Conservation (phyloP, 92 coral and sea anemone species). For the Galaxea fascicularis region DNA sequence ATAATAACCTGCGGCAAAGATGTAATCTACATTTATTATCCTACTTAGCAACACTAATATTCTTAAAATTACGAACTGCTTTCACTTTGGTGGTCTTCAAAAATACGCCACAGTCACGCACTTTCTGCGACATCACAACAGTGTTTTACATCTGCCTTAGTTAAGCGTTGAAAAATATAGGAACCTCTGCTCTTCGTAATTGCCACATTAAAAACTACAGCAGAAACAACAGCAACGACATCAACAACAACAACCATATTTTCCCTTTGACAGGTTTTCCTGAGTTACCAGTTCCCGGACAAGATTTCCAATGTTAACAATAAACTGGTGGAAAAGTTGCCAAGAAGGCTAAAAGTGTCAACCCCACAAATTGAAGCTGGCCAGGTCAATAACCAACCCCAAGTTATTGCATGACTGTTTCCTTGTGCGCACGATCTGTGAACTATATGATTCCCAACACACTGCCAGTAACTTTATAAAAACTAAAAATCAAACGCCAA, state of each 20-base stretch:
- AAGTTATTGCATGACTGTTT: conserved; percentile 24
- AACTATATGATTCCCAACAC: neutral
- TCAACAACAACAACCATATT: neutral
- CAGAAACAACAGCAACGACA: no score
- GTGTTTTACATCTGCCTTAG: no score
- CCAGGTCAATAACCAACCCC: conserved; percentile 11
- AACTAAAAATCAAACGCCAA: neutral
- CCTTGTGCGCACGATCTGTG: neutral
- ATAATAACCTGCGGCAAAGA: neutral
- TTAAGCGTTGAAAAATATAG: no score
- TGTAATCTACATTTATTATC: neutral
- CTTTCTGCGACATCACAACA: neutral
- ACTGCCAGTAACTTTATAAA: no score
- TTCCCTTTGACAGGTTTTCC: neutral
- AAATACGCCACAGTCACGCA: neutral
- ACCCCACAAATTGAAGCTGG: neutral
- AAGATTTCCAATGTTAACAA: neutral
- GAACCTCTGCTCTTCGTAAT: no score
- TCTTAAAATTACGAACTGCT: neutral
- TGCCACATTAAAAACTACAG: no score
- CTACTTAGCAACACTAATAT: neutral
- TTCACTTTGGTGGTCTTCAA: neutral
- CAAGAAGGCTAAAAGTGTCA: neutral
- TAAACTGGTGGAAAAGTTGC: neutral
- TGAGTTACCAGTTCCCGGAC: conserved; percentile 5